These are phyloP conservation scores for Pangasius djambal DNA, from an alignment of 2,797 vertebrate species.

Conservation along the genomic window DNA sequence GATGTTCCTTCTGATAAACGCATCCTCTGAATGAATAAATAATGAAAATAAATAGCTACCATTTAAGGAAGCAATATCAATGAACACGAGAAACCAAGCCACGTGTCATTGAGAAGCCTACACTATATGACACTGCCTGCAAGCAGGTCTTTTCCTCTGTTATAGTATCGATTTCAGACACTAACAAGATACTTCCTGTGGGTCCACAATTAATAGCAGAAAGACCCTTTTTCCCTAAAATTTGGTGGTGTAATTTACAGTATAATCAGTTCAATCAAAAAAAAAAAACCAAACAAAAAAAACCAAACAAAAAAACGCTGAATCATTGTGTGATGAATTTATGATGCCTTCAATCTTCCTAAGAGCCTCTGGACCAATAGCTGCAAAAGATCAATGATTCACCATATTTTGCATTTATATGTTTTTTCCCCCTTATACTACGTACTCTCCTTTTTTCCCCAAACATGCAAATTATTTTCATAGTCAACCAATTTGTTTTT, in stretches of 20 bases:
- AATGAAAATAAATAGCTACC: conserved; percentile 21
- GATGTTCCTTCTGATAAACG: not conserved
- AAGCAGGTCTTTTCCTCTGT: conserved; percentile 18
- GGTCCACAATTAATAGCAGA: conserved; percentile 14
- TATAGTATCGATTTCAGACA: conserved; percentile 12
- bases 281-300: too few relatives aligned
- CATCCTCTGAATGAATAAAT: conserved; percentile 29
- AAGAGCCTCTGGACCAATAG: not conserved
- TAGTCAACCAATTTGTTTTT: not conserved
- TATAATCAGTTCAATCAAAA: not conserved
- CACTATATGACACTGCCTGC: not conserved
- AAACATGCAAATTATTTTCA: not conserved
- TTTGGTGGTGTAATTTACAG: not conserved
- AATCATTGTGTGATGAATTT: not conserved
- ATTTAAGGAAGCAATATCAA: not conserved
- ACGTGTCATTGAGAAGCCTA: not conserved
- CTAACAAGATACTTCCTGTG: conserved; percentile 30
- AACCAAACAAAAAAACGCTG: not conserved
- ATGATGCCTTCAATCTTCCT: not conserved
- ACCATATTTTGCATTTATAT: not conserved
- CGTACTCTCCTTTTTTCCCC: too few relatives aligned
- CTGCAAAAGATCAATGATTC: not conserved
- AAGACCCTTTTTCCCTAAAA: not conserved
- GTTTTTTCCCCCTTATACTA: too few relatives aligned
- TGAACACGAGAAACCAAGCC: not conserved